phyloP scores from a whole-genome alignment of 1,140 invertebrate genomes.

The Metopolophium dirhodum region DNA sequence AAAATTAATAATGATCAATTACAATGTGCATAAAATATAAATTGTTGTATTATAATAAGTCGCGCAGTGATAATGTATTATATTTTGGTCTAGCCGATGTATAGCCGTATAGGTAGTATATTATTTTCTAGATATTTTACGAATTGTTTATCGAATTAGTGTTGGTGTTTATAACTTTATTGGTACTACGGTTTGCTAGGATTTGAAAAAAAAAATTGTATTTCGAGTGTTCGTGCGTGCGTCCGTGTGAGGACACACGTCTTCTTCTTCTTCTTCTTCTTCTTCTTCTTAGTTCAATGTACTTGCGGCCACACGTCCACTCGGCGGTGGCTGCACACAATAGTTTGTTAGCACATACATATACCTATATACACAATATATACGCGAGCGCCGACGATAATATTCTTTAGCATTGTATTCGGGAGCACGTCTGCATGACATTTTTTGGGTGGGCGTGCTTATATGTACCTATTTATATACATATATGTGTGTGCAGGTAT shows the following conservation, averaged over 20 bases:
- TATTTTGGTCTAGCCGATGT: background rate
- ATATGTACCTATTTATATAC: background rate
- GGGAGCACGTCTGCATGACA: conserved; percentile 55
- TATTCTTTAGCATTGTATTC: conserved; percentile 54
- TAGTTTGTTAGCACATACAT: conserved; percentile 54
- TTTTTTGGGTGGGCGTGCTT: conserved; percentile 55
- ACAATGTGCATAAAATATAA: too few species aligned
- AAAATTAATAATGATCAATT: too few species aligned
- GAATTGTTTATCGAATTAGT: background rate
- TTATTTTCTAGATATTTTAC: background rate
- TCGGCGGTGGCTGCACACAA: conserved; percentile 23
- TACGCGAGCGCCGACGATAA: conserved; percentile 47
- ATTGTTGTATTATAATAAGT: too few species aligned
- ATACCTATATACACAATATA: background rate
- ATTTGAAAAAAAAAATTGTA: background rate
- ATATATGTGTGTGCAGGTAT: background rate
- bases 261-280: background rate
- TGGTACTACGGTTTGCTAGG: too few species aligned
- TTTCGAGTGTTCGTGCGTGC: background rate
- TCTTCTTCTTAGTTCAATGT: conserved; percentile 40
- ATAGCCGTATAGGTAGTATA: too few species aligned
- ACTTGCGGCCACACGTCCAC: conserved; percentile 47
- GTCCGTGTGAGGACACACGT: conserved; percentile 13
- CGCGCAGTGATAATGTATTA: background rate
- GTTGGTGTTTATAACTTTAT: background rate